These are phyloP conservation scores for Rattus rattus DNA, from an alignment of 2,113 vertebrate genomes.

Conservation along the genomic window DNA sequence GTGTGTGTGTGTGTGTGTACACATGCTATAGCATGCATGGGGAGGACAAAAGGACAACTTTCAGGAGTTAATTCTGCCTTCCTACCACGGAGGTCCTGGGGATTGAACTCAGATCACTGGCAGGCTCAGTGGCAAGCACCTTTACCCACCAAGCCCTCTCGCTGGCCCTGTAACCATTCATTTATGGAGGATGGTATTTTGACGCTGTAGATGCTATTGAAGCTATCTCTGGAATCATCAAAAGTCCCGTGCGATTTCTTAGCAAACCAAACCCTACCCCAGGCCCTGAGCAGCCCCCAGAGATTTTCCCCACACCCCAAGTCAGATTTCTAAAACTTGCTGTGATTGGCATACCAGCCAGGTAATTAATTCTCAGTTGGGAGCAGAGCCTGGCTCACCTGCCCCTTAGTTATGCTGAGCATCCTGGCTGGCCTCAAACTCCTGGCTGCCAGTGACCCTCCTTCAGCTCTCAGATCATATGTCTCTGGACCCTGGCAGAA, in stretches of 20 bases:
- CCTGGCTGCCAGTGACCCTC: background rate
- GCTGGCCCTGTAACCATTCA: background rate
- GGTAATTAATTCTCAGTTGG: background rate
- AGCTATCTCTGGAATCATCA: background rate
- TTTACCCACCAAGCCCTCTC: background rate
- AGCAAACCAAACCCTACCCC: background rate
- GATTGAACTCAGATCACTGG: background rate
- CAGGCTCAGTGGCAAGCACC: background rate
- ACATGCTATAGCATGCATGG: background rate
- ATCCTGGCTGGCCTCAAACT: background rate
- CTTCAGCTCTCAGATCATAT: background rate
- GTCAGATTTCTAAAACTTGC: background rate
- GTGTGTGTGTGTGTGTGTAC: background rate
- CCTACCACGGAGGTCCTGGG: background rate
- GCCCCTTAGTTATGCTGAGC: too few species aligned
- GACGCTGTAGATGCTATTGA: background rate
- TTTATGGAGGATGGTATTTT: background rate
- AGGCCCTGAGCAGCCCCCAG: background rate
- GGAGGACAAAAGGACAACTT: background rate
- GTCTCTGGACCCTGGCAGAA: background rate
- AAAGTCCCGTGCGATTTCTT: background rate
- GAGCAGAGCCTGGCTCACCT: background rate
- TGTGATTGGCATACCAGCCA: background rate
- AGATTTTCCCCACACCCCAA: background rate
- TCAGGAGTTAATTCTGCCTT: background rate